Evolutionary conservation across 1,140 invertebrate genomes (phyloP).

Genomic region (Grapholita molesta): DNA sequence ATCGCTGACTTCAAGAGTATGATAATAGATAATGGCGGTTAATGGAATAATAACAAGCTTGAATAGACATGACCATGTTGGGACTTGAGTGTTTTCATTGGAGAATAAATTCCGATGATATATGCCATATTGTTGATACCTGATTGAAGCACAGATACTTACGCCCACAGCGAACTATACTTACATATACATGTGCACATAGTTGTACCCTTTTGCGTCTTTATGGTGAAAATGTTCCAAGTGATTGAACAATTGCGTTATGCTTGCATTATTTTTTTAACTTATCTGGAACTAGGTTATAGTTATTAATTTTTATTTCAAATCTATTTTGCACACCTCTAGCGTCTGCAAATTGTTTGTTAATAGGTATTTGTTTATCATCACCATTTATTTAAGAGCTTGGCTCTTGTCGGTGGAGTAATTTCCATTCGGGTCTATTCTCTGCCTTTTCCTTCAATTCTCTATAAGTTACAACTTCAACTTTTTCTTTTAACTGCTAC

Average conservation of each 20-base stretch:
- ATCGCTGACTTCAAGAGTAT: neutral
- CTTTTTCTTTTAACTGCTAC: too few species aligned
- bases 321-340: too few species aligned
- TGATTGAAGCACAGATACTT: neutral
- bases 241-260: neutral
- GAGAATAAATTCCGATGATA: conserved; percentile 6
- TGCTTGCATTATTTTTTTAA: neutral
- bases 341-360: too few species aligned
- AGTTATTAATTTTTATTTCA: too few species aligned
- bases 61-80: neutral
- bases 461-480: too few species aligned
- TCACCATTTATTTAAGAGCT: too few species aligned
- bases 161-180: neutral
- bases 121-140: conserved; percentile 2
- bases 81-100: conserved; percentile 5
- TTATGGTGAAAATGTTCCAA: neutral
- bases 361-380: too few species aligned
- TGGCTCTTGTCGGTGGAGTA: too few species aligned
- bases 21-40: conserved; percentile 9
- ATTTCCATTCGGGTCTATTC: too few species aligned
- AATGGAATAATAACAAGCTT: neutral
- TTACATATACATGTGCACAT: neutral
- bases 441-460: too few species aligned
- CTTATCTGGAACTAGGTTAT: too few species aligned
- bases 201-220: neutral